Conservation (phyloP, 2,797 vertebrate species). For the Eulemur coronatus region DNA sequence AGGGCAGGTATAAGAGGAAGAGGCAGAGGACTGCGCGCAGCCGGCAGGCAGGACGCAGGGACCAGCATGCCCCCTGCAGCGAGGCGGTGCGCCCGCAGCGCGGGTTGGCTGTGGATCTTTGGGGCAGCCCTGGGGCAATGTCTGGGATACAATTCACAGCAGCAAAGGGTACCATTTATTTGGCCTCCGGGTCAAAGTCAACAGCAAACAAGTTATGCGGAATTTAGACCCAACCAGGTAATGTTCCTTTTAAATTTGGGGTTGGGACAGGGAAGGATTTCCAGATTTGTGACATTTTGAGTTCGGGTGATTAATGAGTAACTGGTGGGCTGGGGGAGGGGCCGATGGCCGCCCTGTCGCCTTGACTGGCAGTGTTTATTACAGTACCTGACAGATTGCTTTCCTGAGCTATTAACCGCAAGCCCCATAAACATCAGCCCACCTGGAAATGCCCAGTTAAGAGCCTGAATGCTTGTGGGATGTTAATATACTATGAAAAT, state of each 20-base stretch:
- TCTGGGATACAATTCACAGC: constrained; percentile 81
- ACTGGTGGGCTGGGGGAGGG: constrained; percentile 19
- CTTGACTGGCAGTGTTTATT: constrained; percentile 25
- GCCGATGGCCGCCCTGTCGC: accelerated
- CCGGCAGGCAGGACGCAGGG: constrained; percentile 49
- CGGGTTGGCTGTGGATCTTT: constrained; percentile 82
- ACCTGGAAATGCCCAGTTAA: constrained; percentile 38
- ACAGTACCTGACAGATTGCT: constrained; percentile 41
- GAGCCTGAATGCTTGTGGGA: background rate
- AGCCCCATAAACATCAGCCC: constrained; percentile 57
- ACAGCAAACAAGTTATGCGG: constrained; percentile 79
- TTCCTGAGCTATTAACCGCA: constrained; percentile 54
- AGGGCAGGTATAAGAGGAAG: constrained; percentile 86
- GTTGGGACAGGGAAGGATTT: background rate
- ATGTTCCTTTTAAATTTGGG: constrained; percentile 46
- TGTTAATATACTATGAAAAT: background rate
- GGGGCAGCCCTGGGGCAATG: constrained; percentile 85
- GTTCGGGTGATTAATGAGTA: background rate
- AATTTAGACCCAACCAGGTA: constrained; percentile 85
- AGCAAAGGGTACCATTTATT: constrained; percentile 82
- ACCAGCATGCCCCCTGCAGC: constrained; percentile 77
- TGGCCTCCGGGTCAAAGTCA: constrained; percentile 73
- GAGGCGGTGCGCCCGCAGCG: constrained; percentile 58
- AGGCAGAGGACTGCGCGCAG: constrained; percentile 67
- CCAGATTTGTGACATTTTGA: constrained; percentile 12